Conservation (phyloP, 2,113 vertebrate genomes). For the Rissa tridactyla region DNA sequence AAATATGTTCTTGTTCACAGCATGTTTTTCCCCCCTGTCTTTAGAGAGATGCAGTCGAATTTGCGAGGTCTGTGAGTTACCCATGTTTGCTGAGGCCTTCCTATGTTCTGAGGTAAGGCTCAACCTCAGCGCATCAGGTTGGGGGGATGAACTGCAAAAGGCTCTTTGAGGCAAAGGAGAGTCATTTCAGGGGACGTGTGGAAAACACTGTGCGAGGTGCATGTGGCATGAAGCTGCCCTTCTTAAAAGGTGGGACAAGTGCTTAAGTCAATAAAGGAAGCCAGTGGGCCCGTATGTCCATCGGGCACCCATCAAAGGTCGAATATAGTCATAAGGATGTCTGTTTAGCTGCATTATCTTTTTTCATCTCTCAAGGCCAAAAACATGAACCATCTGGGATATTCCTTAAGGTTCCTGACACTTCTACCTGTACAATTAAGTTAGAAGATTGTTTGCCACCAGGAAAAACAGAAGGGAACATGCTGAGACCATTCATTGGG, state of each 20-base stretch:
- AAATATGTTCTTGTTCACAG: neutral
- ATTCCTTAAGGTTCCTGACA: neutral
- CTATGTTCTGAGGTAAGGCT: slow-evolving; percentile 89
- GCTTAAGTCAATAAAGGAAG: neutral
- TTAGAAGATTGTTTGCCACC: neutral
- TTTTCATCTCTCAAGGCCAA: neutral
- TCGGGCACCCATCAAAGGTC: neutral
- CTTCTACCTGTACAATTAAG: neutral
- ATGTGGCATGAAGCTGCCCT: neutral
- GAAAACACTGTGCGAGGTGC: neutral
- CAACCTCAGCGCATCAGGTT: neutral
- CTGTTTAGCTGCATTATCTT: neutral
- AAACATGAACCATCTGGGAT: neutral
- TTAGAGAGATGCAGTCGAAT: slow-evolving; percentile 89
- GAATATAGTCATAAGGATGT: neutral
- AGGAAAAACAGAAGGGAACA: neutral
- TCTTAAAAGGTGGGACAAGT: neutral
- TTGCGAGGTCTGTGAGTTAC: slow-evolving; percentile 86
- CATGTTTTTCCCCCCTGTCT: slow-evolving; percentile 11
- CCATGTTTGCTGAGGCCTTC: slow-evolving; percentile 93
- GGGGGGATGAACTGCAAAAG: neutral
- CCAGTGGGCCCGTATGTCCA: neutral
- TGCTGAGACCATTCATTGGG: neutral
- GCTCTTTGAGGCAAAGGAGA: neutral
- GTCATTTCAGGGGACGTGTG: neutral